Base-by-base conservation (phyloP, 2,888 invertebrate species). In the Oligia latruncula region DNA sequence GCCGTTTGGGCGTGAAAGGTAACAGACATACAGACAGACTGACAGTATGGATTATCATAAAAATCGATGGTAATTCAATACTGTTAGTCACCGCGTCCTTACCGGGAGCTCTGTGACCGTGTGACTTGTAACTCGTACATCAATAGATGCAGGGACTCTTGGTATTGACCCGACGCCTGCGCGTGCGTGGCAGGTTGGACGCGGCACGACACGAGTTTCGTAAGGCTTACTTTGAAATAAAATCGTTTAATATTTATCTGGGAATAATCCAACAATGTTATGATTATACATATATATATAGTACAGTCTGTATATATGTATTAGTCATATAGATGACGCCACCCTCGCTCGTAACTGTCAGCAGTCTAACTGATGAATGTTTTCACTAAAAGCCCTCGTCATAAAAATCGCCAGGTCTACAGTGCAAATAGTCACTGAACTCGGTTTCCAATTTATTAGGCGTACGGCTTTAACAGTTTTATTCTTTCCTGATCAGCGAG, bases 111-210 rank as follows among this genome's bases (percentile, higher is more conserved):
- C 23, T n/a, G 43, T 23, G 35, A n/a, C 20, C 13, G 20, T 78
- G 46, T 64, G 5, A 15, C 60, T 73, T 55, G 43, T 73, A 40
- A n/a, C 29, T 71, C 29, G n/a, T 20, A 20, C 49, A 60, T 29
- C 58, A 84, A 78, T 79, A 46, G 66, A 82, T 82, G 74, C 79
- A 84, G 73, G 71, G 82, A 82, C 84, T 66, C 60, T 29, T 29
- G 52, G 11, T 65, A 46, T 78, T 84, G 60, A 73, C 71, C 71
- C 55, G 35, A 15, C 64, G 40, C 15, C 65, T 2, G 76, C 58
- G 15, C 49, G 49, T 49, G 4, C 49, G 49, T 15, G 17, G 9
- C 68, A 68, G 23, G 71, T 23, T 23, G 40, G 20, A 43, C 35
- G n/a, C 70, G 68, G 70, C 55, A n/a, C 29, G 40, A 60, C 29